A percentile compares a stretch with the other conserved stretches of the same genome.
Evolutionary conservation across 2,888 invertebrate species (phyloP).

Genomic region (Acanthococcus lagerstroemiae): DNA sequence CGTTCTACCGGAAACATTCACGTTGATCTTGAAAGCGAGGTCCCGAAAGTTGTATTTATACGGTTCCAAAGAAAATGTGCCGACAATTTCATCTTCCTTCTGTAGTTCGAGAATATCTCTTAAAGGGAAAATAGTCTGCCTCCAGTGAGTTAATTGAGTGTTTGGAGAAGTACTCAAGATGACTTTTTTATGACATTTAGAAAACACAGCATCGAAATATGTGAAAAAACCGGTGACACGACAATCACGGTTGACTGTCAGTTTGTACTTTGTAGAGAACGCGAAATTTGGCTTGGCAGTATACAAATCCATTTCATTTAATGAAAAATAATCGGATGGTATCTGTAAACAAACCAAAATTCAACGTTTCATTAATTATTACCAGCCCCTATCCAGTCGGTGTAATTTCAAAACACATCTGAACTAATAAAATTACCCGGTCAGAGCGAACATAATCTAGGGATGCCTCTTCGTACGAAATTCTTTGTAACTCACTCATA

Average conservation of each 20-base stretch:
- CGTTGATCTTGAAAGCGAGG: neutral
- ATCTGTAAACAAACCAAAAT: neutral
- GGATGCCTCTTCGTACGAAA: neutral
- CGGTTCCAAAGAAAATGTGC: neutral
- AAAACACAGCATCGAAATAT: constrained; percentile 84
- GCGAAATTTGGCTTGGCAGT: constrained; percentile 1
- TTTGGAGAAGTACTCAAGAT: constrained; percentile 71
- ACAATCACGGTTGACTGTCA: constrained; percentile 2
- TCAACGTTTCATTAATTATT: neutral
- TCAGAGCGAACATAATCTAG: neutral
- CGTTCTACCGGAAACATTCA: no score
- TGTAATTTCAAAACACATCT: no score
- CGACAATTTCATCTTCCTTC: constrained; percentile 45
- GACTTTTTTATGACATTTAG: constrained; percentile 52
- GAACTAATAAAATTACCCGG: neutral
- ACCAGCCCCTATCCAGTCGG: no score
- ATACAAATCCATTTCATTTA: constrained; percentile 2
- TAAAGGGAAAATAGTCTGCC: constrained; percentile 81
- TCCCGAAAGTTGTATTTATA: constrained; percentile 18
- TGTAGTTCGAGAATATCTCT: constrained; percentile 60
- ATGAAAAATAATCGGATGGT: neutral
- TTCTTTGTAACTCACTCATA: neutral
- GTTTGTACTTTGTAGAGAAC: neutral
- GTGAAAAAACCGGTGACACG: constrained; percentile 2
- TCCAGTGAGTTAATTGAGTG: constrained; percentile 77